These are phyloP conservation scores for Pogonognathellus flavescens DNA, from an alignment of 1,140 invertebrate genomes.

Conservation along the genomic window DNA sequence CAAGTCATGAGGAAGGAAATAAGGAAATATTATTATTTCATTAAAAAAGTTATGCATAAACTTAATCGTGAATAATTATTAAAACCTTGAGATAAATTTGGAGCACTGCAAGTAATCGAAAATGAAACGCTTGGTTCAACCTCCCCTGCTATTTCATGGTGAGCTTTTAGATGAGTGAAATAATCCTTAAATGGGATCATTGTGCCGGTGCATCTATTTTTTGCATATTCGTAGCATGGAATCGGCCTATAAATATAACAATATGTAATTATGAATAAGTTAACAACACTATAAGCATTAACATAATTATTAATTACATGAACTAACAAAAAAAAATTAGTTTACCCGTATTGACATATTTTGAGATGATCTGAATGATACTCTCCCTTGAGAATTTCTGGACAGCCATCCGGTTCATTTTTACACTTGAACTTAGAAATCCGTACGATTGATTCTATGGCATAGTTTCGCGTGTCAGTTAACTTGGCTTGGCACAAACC, in stretches of 20 bases:
- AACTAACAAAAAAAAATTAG: not conserved
- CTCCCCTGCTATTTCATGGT: conserved; percentile 33
- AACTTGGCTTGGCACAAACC: not conserved
- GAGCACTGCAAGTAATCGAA: conserved; percentile 42
- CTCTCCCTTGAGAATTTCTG: conserved; percentile 27
- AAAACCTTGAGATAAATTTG: conserved; percentile 37
- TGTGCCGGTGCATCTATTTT: not conserved
- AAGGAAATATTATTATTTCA: too few relatives aligned
- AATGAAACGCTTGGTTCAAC: not conserved
- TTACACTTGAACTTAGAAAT: conserved; percentile 20
- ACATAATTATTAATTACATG: too few relatives aligned
- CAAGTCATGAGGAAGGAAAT: too few relatives aligned
- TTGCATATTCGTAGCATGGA: not conserved
- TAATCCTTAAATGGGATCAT: not conserved
- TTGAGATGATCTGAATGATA: not conserved
- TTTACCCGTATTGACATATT: conserved; percentile 4
- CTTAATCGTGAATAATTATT: too few relatives aligned
- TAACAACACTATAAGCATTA: too few relatives aligned
- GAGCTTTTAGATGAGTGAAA: conserved; percentile 22
- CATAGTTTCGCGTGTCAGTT: conserved; percentile 5
- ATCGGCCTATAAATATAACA: conserved; percentile 13
- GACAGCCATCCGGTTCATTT: not conserved
- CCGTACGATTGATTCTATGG: conserved; percentile 17
- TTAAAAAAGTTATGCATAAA: too few relatives aligned
- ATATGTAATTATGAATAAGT: not conserved